A percentile compares a stretch with the other conserved stretches of the same genome.
Evolutionary conservation across 2,113 vertebrate genomes (phyloP).

Genomic region (Sapayoa aenigma): DNA sequence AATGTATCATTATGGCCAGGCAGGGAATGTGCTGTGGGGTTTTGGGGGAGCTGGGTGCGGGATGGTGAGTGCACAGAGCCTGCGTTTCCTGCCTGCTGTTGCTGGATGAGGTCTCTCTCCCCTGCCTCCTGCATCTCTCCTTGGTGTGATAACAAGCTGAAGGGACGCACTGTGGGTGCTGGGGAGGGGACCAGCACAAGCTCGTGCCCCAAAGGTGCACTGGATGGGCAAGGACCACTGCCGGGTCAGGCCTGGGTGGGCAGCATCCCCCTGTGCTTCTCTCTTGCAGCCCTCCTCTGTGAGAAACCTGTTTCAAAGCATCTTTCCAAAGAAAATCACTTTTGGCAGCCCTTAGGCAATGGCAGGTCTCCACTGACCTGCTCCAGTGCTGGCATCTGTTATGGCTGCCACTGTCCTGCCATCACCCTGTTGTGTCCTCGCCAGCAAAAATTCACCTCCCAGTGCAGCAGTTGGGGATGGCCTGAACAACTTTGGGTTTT

Average conservation of each 20-base stretch:
- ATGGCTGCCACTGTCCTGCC: not conserved
- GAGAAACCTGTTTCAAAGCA: not conserved
- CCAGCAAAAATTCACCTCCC: not conserved
- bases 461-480: fast-evolving
- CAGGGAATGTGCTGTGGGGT: not conserved
- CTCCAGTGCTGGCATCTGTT: not conserved
- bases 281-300: not conserved
- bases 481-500: not conserved
- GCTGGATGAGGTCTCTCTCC: not conserved
- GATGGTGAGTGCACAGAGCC: not conserved
- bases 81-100: not conserved
- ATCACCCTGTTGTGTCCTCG: not conserved
- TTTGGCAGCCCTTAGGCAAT: not conserved
- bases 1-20: not conserved
- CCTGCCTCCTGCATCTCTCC: fast-evolving
- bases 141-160: not conserved
- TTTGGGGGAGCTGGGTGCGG: fast-evolving
- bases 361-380: not conserved
- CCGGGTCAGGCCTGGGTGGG: not conserved
- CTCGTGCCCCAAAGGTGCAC: not conserved
- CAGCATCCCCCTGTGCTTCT: not conserved
- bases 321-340: not conserved
- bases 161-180: not conserved
- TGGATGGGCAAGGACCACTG: fast-evolving
- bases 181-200: not conserved